Conservation (phyloP, 2,113 vertebrate genomes). For the Pristiophorus japonicus region DNA sequence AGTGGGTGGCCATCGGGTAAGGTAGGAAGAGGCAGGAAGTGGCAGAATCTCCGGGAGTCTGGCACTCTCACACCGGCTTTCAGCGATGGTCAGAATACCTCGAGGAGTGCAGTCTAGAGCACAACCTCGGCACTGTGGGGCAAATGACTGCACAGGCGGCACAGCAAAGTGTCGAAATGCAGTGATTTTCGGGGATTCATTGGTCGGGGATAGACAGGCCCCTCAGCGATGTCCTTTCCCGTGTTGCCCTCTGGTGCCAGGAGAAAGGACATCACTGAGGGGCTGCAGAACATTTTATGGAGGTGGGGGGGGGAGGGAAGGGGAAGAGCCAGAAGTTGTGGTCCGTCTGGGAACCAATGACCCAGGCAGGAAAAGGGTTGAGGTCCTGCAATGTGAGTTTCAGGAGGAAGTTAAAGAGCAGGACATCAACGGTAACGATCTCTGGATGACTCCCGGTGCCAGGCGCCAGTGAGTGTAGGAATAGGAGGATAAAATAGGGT, state of each 20-base stretch:
- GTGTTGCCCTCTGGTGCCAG: background rate
- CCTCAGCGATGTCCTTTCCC: no score
- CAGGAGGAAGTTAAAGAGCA: background rate
- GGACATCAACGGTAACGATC: background rate
- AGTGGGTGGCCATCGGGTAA: background rate
- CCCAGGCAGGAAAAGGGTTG: background rate
- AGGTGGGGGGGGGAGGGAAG: background rate
- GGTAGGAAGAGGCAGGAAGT: background rate
- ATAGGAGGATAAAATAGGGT: background rate
- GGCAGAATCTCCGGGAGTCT: background rate
- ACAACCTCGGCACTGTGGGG: background rate
- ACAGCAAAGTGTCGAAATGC: background rate
- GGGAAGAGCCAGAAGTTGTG: background rate
- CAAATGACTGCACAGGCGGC: background rate
- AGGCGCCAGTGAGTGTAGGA: background rate
- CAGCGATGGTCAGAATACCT: background rate
- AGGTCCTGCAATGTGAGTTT: background rate
- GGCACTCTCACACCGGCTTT: background rate
- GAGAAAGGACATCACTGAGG: background rate
- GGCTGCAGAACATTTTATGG: background rate
- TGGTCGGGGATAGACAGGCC: no score
- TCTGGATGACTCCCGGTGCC: background rate
- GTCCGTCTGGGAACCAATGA: background rate
- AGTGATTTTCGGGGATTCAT: no score
- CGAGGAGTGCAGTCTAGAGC: background rate